Base-by-base conservation (phyloP, 2,113 vertebrate species). In the Mugil cephalus region DNA sequence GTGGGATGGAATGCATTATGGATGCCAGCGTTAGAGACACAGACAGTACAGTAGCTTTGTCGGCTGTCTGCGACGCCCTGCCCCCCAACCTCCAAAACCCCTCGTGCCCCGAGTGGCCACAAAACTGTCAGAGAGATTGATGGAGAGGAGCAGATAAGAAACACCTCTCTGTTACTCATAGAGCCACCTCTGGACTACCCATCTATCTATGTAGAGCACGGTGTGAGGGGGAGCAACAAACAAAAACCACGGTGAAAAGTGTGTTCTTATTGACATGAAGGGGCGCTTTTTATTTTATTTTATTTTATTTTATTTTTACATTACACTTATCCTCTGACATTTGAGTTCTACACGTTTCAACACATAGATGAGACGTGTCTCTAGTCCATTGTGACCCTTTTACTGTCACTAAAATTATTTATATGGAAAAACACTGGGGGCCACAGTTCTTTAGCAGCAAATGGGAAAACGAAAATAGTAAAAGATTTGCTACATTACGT, bases 41-140 rank as follows among this genome's bases (percentile, higher is more conserved):
- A 14, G 66, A 34, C 55, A 35, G 14, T 55, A 59, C 34, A 39
- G 42, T 45, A 19, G 36, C 19, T 17, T 43, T 38, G 51, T 51
- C 30, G 53, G 40, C 38, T 53, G 51, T n/a, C 47, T 74, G 61
- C 4, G 14, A 54, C 70, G n/a, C 6, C 21, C 50, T 53, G 36
- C 48, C 24, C 18, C 15, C 21, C 14, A 3, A 45, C 58, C n/a
- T 21, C 19, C 17, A 50, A n/a, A 11, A 4, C 46, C 7, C 14
- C 19, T 43, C 14, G 6, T 40, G 68, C 59, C 70, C 72, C 35
- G 17, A 54, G 60, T 61, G 59, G 55, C 68, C 55, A 1, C 84
- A 77, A 50, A 77, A 65, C 76, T 83, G 84, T 77, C 68, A 55
- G 8, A 11, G 54, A 73, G 76, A 83, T 61, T 74, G 84, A 86